Conservation (phyloP, 1,140 invertebrate species). For the Drosophila kanapiae region DNA sequence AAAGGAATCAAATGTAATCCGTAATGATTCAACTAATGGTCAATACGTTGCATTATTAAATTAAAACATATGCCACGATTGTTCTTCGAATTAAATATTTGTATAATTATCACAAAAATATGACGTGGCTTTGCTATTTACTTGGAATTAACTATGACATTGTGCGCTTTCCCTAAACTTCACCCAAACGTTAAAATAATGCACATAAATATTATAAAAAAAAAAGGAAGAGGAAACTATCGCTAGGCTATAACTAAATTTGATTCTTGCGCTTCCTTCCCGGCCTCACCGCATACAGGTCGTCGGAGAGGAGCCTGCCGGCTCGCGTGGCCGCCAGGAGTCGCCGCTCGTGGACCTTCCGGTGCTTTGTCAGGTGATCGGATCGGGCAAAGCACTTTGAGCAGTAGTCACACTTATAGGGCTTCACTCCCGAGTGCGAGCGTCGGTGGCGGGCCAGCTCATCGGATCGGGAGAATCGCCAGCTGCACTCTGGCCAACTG, state of each 20-base stretch:
- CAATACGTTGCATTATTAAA: slow-evolving; percentile 1
- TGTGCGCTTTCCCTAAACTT: too few species aligned
- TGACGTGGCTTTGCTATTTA: background rate
- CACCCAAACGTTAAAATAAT: background rate
- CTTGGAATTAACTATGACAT: background rate
- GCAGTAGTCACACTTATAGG: slow-evolving; percentile 94
- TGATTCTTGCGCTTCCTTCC: slow-evolving; percentile 83
- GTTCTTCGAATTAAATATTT: background rate
- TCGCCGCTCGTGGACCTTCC: slow-evolving; percentile 92
- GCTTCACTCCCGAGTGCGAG: slow-evolving; percentile 91
- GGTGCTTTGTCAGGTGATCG: slow-evolving; percentile 95
- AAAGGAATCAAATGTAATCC: background rate
- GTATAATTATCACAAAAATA: slow-evolving; percentile 5
- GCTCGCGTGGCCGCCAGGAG: slow-evolving; percentile 82
- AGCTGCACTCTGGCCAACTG: slow-evolving; percentile 96
- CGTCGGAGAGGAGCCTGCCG: slow-evolving; percentile 63
- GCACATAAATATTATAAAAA: background rate
- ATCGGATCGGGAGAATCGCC: slow-evolving; percentile 97
- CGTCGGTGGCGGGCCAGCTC: slow-evolving; percentile 90
- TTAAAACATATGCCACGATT: background rate
- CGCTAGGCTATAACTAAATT: slow-evolving; percentile 22
- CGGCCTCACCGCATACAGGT: slow-evolving; percentile 72
- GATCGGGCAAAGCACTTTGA: slow-evolving; percentile 94
- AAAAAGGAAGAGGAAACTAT: background rate
- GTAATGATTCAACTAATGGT: slow-evolving; percentile 9